phyloP scores from a whole-genome alignment of 2,888 invertebrate genomes.

The Sisyra nigra region DNA sequence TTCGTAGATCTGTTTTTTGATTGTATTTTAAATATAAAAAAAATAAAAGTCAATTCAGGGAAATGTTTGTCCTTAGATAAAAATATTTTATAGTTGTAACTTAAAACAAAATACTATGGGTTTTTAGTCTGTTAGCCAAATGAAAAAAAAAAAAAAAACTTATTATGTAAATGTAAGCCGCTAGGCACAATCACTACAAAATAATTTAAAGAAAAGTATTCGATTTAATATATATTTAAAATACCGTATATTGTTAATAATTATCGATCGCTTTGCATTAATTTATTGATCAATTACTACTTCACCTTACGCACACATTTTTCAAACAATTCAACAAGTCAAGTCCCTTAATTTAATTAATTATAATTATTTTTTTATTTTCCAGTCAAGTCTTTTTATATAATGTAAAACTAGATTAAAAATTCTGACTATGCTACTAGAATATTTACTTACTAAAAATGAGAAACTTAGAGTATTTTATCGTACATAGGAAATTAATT shows the following conservation, averaged over 20 bases:
- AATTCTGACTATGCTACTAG: slow-evolving; percentile 6
- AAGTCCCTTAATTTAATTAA: slow-evolving; percentile 2
- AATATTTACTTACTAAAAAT: slow-evolving; percentile 6
- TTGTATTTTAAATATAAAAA: background rate
- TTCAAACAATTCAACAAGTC: background rate
- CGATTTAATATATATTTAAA: too few species aligned
- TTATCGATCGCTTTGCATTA: too few species aligned
- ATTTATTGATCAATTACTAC: too few species aligned
- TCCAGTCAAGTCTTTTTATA: background rate
- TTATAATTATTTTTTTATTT: slow-evolving; percentile 2
- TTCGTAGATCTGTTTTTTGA: slow-evolving; percentile 5
- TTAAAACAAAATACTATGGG: background rate
- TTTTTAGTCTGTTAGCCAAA: background rate
- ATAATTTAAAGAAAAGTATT: background rate
- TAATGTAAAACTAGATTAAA: slow-evolving; percentile 1
- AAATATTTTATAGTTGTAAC: slow-evolving; percentile 4
- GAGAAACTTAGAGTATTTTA: slow-evolving; percentile 5
- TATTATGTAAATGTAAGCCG: slow-evolving; percentile 2
- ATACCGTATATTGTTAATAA: too few species aligned
- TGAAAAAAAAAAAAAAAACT: slow-evolving; percentile 1
- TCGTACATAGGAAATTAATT: slow-evolving; percentile 3
- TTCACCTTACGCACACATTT: too few species aligned
- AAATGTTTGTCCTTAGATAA: slow-evolving; percentile 8
- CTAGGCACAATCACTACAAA: slow-evolving; percentile 2
- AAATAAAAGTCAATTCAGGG: slow-evolving; percentile 8